Percentiles rank a stretch among this genome's conserved stretches.
phyloP scores from a whole-genome alignment of 2,113 vertebrate species.

The Nothocercus julius region DNA sequence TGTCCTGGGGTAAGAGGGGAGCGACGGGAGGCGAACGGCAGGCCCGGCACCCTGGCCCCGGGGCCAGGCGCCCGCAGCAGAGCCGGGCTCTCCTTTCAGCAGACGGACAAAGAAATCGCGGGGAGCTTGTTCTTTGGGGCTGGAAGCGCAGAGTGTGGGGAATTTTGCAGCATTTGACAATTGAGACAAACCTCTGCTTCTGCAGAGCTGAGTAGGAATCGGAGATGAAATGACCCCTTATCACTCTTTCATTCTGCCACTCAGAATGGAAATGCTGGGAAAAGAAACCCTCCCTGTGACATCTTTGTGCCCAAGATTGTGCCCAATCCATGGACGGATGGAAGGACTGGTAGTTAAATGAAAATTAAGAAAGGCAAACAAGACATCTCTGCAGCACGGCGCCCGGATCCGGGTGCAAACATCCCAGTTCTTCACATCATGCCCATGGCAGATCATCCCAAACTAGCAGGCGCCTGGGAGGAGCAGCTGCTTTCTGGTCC shows the following conservation, averaged over 20 bases:
- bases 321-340: neutral
- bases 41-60: neutral
- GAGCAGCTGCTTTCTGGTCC: conserved; percentile 19
- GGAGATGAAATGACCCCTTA: rapidly evolving
- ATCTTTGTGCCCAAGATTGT: neutral
- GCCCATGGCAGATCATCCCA: neutral
- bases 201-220: neutral
- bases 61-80: no score
- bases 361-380: neutral
- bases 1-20: conserved; percentile 50
- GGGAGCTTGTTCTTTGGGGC: neutral
- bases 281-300: neutral
- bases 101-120: neutral
- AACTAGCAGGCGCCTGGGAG: neutral
- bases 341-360: neutral
- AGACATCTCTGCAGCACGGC: neutral
- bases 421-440: conserved; percentile 14
- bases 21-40: conserved; percentile 42
- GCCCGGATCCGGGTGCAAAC: neutral
- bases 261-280: neutral
- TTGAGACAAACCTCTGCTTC: neutral
- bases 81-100: neutral
- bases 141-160: neutral
- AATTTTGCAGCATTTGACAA: neutral
- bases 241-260: neutral